Evolutionary conservation across 1,140 invertebrate species (phyloP).

Genomic region (Steinernema khuongi): DNA sequence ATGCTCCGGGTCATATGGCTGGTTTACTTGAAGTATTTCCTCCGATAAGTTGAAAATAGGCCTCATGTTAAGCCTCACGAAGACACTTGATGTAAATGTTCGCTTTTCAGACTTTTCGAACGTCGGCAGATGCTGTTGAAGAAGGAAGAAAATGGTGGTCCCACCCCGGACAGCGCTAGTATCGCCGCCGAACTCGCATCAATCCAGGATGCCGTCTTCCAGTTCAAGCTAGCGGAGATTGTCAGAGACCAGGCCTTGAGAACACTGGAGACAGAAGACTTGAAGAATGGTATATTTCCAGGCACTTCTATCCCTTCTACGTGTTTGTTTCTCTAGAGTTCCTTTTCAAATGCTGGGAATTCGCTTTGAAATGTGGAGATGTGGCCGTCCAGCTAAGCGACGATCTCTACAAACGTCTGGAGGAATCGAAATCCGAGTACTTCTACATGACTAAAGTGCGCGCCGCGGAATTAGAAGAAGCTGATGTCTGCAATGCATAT

Average conservation of each 20-base stretch:
- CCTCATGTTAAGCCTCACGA: too few species aligned
- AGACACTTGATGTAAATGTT: not conserved
- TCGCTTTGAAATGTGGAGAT: conserved; percentile 21
- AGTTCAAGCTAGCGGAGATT: conserved; percentile 29
- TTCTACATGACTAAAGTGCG: conserved; percentile 28
- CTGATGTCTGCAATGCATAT: conserved; percentile 23
- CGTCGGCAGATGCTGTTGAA: conserved; percentile 4
- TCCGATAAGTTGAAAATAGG: conserved; percentile 18
- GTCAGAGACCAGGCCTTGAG: conserved; percentile 23
- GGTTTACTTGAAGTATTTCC: conserved; percentile 15
- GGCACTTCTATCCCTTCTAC: not conserved
- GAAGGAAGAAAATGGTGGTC: conserved; percentile 15
- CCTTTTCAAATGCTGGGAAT: conserved; percentile 12
- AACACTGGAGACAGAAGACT: conserved; percentile 19
- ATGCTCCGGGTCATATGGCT: conserved; percentile 5
- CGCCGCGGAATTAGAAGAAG: conserved; percentile 14
- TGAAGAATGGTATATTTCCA: not conserved
- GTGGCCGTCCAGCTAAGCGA: not conserved
- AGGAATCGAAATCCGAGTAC: conserved; percentile 15
- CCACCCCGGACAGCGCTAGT: not conserved
- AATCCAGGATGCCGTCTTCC: conserved; percentile 30
- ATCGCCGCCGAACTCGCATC: conserved; percentile 17
- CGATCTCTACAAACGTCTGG: not conserved
- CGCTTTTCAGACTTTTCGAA: conserved; percentile 19
- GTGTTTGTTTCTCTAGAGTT: not conserved